A percentile compares a stretch with the other conserved stretches of the same genome.
These are phyloP conservation scores for Mustelus asterias DNA, from an alignment of 2,113 vertebrate species.

Conservation along the genomic window DNA sequence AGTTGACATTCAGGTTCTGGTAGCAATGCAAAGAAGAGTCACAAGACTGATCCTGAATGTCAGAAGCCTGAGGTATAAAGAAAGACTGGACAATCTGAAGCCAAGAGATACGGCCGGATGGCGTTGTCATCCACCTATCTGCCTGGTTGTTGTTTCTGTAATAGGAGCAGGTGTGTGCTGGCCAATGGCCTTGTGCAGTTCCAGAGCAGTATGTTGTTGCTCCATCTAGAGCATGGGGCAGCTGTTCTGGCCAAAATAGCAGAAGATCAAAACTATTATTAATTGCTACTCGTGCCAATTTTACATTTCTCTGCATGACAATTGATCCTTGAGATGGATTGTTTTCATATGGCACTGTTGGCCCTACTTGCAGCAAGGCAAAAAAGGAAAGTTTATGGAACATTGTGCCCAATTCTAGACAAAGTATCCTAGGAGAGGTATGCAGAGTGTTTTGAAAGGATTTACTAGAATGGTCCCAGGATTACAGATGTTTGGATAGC, in stretches of 20 bases:
- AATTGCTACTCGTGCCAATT: not conserved
- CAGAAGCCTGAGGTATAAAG: not conserved
- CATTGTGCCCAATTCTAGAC: not conserved
- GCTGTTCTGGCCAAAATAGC: not conserved
- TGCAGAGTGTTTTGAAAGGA: too few relatives aligned
- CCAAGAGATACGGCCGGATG: too few relatives aligned
- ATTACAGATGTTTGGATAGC: not conserved
- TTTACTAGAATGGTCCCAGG: not conserved
- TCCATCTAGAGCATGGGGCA: not conserved
- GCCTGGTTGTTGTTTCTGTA: not conserved
- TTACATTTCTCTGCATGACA: not conserved
- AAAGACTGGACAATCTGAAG: not conserved
- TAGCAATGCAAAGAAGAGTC: not conserved
- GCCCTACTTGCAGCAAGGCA: not conserved
- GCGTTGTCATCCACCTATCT: not conserved
- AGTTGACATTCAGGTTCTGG: not conserved
- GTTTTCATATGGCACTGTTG: not conserved
- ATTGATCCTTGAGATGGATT: not conserved
- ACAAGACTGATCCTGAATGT: not conserved
- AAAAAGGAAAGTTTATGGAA: not conserved
- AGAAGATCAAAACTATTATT: not conserved
- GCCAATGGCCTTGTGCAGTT: not conserved
- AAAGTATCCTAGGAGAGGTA: not conserved
- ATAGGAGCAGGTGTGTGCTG: not conserved
- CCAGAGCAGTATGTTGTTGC: not conserved